phyloP scores from a whole-genome alignment of 35 echinoderm and acorn worm genomes.

The Amphiura filiformis region DNA sequence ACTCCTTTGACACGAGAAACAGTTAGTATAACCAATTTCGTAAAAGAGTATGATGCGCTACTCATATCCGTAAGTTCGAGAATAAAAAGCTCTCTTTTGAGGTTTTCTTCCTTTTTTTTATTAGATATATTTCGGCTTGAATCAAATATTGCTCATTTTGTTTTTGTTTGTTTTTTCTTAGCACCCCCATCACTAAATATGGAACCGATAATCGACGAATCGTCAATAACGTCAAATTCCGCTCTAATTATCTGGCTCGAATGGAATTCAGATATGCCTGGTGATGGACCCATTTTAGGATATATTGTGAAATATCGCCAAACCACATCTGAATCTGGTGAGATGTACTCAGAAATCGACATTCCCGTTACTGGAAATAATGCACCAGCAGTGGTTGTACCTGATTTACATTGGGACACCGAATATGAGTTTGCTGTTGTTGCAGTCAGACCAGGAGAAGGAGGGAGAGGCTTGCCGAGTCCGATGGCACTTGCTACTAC shows the following conservation, averaged over 20 bases:
- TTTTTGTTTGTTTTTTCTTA: not conserved
- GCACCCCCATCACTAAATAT: not conserved
- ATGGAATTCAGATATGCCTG: not conserved
- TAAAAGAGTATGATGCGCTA: not conserved
- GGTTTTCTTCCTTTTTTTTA: not conserved
- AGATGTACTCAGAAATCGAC: no score
- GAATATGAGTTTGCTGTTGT: constrained; percentile 41
- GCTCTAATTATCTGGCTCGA: not conserved
- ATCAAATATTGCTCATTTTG: no score
- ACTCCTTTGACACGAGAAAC: no score
- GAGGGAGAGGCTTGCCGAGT: constrained; percentile 14
- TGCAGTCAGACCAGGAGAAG: constrained; percentile 7
- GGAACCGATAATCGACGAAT: not conserved
- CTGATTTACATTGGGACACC: constrained; percentile 9
- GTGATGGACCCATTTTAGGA: not conserved
- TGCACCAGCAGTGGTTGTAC: not conserved
- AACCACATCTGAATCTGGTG: no score
- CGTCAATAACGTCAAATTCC: not conserved
- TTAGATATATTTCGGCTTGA: not conserved
- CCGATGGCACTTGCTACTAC: not conserved
- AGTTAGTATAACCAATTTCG: not conserved
- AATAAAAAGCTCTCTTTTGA: not conserved
- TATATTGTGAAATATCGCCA: not conserved
- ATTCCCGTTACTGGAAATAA: no score
- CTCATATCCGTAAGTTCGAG: no score